Conservation (phyloP, 2,888 invertebrate genomes). For the Melanostoma scalare region DNA sequence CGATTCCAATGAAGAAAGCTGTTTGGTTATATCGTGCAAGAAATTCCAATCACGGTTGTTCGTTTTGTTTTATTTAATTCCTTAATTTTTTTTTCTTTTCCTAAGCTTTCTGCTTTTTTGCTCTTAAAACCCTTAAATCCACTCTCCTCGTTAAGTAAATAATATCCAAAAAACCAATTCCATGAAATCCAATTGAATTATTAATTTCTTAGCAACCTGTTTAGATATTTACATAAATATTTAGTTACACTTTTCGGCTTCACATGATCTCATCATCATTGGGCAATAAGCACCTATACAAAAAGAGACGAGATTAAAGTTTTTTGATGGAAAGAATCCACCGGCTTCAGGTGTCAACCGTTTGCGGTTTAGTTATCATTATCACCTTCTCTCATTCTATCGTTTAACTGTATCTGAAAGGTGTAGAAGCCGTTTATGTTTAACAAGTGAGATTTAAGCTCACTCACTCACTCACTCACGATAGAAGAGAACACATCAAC, state of each 20-base stretch:
- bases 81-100: not conserved
- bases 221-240: conserved; percentile 28
- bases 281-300: not conserved
- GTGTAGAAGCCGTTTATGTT: conserved; percentile 46
- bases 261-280: conserved; percentile 63
- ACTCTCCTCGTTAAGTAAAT: too few species aligned
- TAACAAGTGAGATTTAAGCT: conserved; percentile 37
- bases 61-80: conserved; percentile 21
- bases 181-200: conserved; percentile 40
- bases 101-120: too few species aligned
- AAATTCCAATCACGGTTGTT: conserved; percentile 63
- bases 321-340: too few species aligned
- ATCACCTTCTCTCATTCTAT: conserved; percentile 49
- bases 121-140: too few species aligned
- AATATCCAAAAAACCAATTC: too few species aligned
- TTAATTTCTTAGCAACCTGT: conserved; percentile 45
- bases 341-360: conserved; percentile 60
- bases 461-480: not conserved
- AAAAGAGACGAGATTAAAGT: too few species aligned
- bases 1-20: conserved; percentile 39
- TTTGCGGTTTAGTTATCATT: conserved; percentile 37
- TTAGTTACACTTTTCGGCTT: conserved; percentile 26
- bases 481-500: conserved; percentile 33
- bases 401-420: conserved; percentile 53
- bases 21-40: conserved; percentile 53